Base-by-base conservation (phyloP, 1,140 invertebrate genomes). In the Acromyrmex charruanus region DNA sequence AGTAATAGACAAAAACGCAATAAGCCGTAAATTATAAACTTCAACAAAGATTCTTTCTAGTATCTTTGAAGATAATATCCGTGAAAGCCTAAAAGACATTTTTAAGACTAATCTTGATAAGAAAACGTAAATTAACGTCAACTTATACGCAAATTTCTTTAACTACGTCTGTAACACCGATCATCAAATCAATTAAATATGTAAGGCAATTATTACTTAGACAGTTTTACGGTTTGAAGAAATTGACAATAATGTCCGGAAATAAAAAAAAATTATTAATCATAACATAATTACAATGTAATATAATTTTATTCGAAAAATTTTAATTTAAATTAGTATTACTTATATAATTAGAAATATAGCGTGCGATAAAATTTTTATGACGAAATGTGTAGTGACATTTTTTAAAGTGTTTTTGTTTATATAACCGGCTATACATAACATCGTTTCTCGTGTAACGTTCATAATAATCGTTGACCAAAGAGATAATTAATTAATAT, bases 401-500 rank as follows among this genome's bases (percentile, higher is more conserved):
- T 69, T 44, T 55, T 28, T 81, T 3, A 12, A 49, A 53, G 35
- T 25, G 16, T n/a, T 21, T 25, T 18, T n/a, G 16, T 80, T 16
- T 21, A 12, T 28, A 59, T 18, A 3, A 25, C 4, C 1, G 6
- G 12, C 4, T 59, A 44, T 59, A 28, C 16, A 49, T 21, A 28
- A 77, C 16, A 53, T 35, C 14, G n/a, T 55, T 69, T 59, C 18
- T 14, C 12, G 3, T 71, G 16, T 58, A 44, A 71, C 7, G 18
- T 72, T 10, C 35, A 28, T 59, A 25, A 72, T 58, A 71, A 21
- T 59, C n/a, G 7, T 44, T 10, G 9, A 12, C 35, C 6, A 58
- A 71, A 14, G 35, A 72, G 25, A 59, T 82, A 72, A 82, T 82
- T 80, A 80, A 68, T 80, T 82, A 82, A 82, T 82, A 71, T 59